A percentile compares a stretch with the other conserved stretches of the same genome.
phyloP scores from a whole-genome alignment of 2,888 invertebrate genomes.

The Dusona sp. region DNA sequence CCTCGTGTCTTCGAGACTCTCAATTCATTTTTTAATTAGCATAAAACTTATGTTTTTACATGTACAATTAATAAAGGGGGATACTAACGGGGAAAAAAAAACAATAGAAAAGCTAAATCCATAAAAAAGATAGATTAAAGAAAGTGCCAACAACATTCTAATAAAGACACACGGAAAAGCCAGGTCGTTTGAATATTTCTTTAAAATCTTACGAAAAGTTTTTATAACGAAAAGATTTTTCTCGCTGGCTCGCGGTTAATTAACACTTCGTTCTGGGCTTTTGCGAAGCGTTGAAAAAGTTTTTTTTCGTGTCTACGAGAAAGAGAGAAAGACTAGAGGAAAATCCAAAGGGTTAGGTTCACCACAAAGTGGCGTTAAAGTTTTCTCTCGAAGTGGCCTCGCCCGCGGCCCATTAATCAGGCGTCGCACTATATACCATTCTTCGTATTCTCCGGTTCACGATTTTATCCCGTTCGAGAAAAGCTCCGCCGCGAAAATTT shows the following conservation, averaged over 20 bases:
- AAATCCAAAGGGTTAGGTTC: constrained; percentile 33
- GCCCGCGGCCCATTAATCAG: constrained; percentile 62
- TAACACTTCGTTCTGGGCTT: constrained; percentile 77
- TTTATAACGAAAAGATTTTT: constrained; percentile 78
- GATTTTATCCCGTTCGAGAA: constrained; percentile 35
- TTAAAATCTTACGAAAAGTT: constrained; percentile 74
- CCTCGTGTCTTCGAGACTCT: neutral
- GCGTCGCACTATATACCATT: constrained; percentile 21
- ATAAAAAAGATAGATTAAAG: constrained; percentile 7
- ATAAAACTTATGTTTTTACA: neutral
- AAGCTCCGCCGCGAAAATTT: constrained; percentile 38
- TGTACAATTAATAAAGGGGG: constrained; percentile 10
- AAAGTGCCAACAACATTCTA: constrained; percentile 29
- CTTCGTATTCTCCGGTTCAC: constrained; percentile 28
- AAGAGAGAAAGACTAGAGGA: constrained; percentile 8
- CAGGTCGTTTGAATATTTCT: constrained; percentile 38
- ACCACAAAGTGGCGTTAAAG: constrained; percentile 55
- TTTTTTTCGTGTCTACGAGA: neutral
- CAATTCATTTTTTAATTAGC: constrained; percentile 6
- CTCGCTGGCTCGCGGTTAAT: constrained; percentile 73
- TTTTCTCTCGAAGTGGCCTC: constrained; percentile 48
- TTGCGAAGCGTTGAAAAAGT: constrained; percentile 52
- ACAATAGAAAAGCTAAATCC: constrained; percentile 31
- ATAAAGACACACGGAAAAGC: constrained; percentile 13
- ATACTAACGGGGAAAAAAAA: neutral